A percentile compares a stretch with the other conserved stretches of the same genome.
Conservation (phyloP, 2,797 vertebrate genomes). For the Melanotaenia parkinsoni region DNA sequence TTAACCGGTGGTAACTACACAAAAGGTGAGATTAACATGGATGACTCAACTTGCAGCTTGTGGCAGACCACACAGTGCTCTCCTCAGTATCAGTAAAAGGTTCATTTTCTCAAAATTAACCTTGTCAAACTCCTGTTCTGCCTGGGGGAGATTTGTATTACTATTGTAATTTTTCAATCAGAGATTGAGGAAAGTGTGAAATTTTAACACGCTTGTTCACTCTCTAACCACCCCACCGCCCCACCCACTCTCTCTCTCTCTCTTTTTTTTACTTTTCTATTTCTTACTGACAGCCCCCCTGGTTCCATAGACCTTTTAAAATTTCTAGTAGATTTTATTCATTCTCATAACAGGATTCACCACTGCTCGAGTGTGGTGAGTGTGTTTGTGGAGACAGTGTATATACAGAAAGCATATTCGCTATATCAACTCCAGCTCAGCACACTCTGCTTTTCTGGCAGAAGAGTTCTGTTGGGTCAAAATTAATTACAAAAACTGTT, state of each 20-base stretch:
- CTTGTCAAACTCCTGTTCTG: slow-evolving; percentile 70
- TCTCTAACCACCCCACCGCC: slow-evolving; percentile 19
- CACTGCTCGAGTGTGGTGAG: slow-evolving; percentile 40
- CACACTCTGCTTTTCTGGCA: slow-evolving; percentile 60
- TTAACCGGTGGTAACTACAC: slow-evolving; percentile 36
- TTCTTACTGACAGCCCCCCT: neutral
- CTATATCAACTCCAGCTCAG: slow-evolving; percentile 56
- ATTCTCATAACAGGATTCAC: slow-evolving; percentile 63
- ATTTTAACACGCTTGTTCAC: slow-evolving; percentile 71
- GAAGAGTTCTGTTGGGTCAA: slow-evolving; percentile 78
- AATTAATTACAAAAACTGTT: slow-evolving; percentile 83
- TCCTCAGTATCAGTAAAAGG: slow-evolving; percentile 62
- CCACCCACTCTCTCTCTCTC: neutral
- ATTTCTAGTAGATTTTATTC: slow-evolving; percentile 72
- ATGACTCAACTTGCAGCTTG: slow-evolving; percentile 48
- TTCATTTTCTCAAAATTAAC: slow-evolving; percentile 78
- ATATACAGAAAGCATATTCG: slow-evolving; percentile 45
- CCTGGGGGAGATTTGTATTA: slow-evolving; percentile 73
- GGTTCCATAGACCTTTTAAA: slow-evolving; percentile 59
- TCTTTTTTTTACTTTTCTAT: neutral
- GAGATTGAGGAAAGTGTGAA: slow-evolving; percentile 75
- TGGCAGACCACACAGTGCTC: slow-evolving; percentile 39
- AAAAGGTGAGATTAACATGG: slow-evolving; percentile 52
- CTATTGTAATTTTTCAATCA: slow-evolving; percentile 80
- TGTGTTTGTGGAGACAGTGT: slow-evolving; percentile 28